Base-by-base conservation (phyloP, 2,888 invertebrate species). In the Dasypolia templi region DNA sequence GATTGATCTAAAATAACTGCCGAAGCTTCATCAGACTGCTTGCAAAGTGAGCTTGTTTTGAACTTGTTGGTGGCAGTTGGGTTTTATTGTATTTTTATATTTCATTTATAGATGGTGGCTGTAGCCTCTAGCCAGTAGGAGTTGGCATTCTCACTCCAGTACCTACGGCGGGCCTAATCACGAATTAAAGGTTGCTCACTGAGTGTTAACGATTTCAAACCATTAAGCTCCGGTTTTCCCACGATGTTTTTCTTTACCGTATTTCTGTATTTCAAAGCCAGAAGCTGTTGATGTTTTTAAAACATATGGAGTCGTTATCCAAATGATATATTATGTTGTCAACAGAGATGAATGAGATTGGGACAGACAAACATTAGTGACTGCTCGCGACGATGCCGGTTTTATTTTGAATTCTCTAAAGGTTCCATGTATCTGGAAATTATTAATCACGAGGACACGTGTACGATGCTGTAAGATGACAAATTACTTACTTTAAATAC, bases 351-450 rank as follows among this genome's bases (percentile, higher is more conserved):
- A 72, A 86, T 76, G 76, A 81, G 56, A 68, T 55, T 49, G 51
- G 11, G 22, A 73, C 65, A 68, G 70, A 70, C 64, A 66, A 61
- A 66, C 66, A 78, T 77, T 75, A 72, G 62, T 49, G 67, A 66
- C 75, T 35, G 55, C 64, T 75, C 68, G 67, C 44, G 49, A 62
- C 59, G 59, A 19, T 73, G 46, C 12, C 35, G n/a, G 56, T 42
- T 42, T 81, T 86, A 84, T 81, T 86, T 67, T 82, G 72, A 86
- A 84, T 86, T 70, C 78, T 68, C 75, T 56, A n/a, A 78, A 56
- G 84, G 32, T 39, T 62, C 32, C 12, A 35, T 59, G 26, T 71
- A 81, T 62, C 68, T 44, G 49, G 32, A 4, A 65, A 75, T 14
- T 19, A 51, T 32, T 26, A 42, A 35, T n/a, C 14, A 3, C 51